Percentiles rank a stretch among this genome's conserved stretches.
Evolutionary conservation across 53 echinoderm and acorn worm species (phyloP).

Genomic region (Hippasteria phrygiana): DNA sequence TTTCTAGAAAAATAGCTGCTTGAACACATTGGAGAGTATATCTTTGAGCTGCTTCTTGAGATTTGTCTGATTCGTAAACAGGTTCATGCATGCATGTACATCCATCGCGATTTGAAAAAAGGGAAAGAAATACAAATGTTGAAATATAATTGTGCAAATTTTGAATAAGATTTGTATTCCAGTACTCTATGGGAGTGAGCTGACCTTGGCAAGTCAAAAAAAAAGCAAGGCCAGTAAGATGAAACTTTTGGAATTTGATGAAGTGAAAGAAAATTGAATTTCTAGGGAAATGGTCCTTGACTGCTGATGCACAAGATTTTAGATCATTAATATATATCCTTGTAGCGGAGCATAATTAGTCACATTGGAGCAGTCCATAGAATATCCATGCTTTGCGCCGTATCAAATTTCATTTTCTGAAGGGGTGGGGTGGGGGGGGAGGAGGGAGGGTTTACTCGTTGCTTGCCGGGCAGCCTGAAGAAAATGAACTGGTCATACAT

Average conservation of each 20-base stretch:
- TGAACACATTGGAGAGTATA: too few relatives aligned
- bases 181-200: too few relatives aligned
- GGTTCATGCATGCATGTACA: too few relatives aligned
- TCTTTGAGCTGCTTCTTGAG: too few relatives aligned
- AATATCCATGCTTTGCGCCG: background rate
- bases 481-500: conserved; percentile 6
- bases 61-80: too few relatives aligned
- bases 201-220: too few relatives aligned
- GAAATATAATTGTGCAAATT: too few relatives aligned
- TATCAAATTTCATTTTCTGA: background rate
- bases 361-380: background rate
- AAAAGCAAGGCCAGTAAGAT: too few relatives aligned
- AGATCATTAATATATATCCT: background rate
- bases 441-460: background rate
- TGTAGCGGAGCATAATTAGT: background rate
- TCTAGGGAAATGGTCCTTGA: background rate
- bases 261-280: background rate
- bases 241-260: background rate
- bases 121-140: too few relatives aligned
- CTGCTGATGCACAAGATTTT: background rate
- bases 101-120: too few relatives aligned
- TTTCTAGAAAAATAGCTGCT: too few relatives aligned
- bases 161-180: too few relatives aligned
- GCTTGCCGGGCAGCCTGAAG: background rate
- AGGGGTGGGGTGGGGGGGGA: background rate